A percentile compares a stretch with the other conserved stretches of the same genome.
These are phyloP conservation scores for Fulmarus glacialis DNA, from an alignment of 2,113 vertebrate species.

Conservation along the genomic window DNA sequence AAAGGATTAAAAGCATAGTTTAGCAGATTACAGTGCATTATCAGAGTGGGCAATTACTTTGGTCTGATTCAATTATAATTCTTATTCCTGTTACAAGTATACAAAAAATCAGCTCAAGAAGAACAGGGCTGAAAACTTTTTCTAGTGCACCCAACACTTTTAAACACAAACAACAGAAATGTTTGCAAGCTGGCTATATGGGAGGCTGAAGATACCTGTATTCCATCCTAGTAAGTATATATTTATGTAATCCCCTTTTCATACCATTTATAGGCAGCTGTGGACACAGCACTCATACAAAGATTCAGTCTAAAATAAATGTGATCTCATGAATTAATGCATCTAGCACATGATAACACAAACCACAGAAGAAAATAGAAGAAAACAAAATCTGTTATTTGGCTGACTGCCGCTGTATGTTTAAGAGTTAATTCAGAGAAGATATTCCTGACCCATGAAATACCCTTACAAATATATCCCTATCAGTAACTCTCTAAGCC, in stretches of 20 bases:
- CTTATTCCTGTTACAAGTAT: background rate
- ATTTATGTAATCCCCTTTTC: background rate
- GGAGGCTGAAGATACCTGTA: background rate
- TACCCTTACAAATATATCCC: background rate
- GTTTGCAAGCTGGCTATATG: background rate
- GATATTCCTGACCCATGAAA: background rate
- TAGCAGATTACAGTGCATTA: constrained; percentile 66
- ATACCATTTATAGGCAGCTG: background rate
- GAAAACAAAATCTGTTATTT: background rate
- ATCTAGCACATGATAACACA: background rate
- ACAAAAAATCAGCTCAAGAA: background rate
- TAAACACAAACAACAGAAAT: background rate
- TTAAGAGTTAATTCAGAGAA: background rate
- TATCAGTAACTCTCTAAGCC: background rate
- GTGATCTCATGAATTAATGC: background rate
- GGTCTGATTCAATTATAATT: constrained; percentile 26
- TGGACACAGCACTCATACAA: background rate
- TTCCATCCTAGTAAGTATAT: background rate
- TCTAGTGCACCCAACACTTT: background rate
- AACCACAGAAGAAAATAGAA: background rate
- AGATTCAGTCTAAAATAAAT: background rate
- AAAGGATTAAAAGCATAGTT: constrained; percentile 72
- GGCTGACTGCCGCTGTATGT: background rate
- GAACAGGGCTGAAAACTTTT: background rate
- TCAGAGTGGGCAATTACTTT: constrained; percentile 22